Conservation (phyloP, 1,140 invertebrate genomes). For the Rhagoletis zephyria region DNA sequence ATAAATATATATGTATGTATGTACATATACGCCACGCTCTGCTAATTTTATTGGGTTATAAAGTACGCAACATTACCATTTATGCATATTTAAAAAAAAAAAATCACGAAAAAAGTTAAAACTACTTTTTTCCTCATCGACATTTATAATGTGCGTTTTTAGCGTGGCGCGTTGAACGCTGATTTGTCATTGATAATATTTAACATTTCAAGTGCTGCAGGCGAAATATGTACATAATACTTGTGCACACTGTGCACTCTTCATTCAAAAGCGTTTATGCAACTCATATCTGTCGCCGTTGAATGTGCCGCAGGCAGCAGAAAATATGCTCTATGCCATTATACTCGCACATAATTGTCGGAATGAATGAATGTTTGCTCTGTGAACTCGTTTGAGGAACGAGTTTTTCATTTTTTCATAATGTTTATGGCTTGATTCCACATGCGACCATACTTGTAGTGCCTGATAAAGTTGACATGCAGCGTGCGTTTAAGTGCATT, state of each 20-base stretch:
- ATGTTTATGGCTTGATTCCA: too few species aligned
- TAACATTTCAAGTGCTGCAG: not conserved
- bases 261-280: not conserved
- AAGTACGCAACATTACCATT: not conserved
- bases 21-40: too few species aligned
- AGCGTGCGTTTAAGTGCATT: not conserved
- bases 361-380: not conserved
- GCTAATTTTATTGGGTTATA: not conserved
- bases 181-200: conserved; percentile 12
- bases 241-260: too few species aligned
- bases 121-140: too few species aligned
- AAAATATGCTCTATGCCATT: not conserved
- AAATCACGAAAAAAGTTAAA: not conserved
- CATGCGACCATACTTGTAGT: not conserved
- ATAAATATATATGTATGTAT: not conserved
- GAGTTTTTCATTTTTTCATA: not conserved
- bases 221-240: not conserved
- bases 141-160: not conserved
- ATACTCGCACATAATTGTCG: not conserved
- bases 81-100: not conserved
- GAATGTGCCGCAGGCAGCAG: too few species aligned
- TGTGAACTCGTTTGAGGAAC: not conserved
- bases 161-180: not conserved
- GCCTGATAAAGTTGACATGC: not conserved
- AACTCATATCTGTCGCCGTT: not conserved